Evolutionary conservation across 92 coral and sea anemone species (phyloP).

Genomic region (Palythoa grandiflora): DNA sequence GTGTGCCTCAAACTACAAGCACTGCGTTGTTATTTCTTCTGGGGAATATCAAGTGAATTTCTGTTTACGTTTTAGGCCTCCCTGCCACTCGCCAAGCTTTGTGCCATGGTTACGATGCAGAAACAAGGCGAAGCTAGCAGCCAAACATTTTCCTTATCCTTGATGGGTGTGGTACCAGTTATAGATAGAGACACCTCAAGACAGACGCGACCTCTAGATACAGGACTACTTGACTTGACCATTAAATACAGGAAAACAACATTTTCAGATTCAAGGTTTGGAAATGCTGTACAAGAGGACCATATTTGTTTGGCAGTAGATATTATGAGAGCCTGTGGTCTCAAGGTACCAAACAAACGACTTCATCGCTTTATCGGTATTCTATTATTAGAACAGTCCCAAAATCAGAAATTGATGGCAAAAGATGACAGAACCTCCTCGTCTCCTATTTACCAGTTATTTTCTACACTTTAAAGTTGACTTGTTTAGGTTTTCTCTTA

Average conservation of each 20-base stretch:
- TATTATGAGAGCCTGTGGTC: conserved; percentile 91
- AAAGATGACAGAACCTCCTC: background rate
- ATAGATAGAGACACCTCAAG: conserved; percentile 61
- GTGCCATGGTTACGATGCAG: conserved; percentile 99
- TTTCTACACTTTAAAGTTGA: background rate
- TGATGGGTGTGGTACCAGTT: conserved; percentile 72
- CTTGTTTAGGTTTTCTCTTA: background rate
- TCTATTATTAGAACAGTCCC: background rate
- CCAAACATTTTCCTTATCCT: conserved; percentile 93
- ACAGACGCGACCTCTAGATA: conserved; percentile 59
- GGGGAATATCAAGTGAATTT: background rate
- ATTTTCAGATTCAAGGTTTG: background rate
- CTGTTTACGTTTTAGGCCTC: conserved; percentile 62
- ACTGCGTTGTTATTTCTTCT: too few relatives aligned
- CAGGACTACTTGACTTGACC: conserved; percentile 85
- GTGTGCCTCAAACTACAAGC: too few relatives aligned
- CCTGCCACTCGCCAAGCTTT: conserved; percentile 93
- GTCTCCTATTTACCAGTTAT: background rate
- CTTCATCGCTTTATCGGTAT: background rate
- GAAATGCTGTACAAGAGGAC: conserved; percentile 48
- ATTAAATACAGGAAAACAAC: conserved; percentile 80
- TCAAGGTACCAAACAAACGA: conserved; percentile 71
- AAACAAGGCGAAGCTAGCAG: conserved; percentile 82
- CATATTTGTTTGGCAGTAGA: conserved; percentile 85
- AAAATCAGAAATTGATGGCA: too few relatives aligned